A percentile compares a stretch with the other conserved stretches of the same genome.
Conservation (phyloP, 2,888 invertebrate genomes). For the Noctuana brunneofusca region DNA sequence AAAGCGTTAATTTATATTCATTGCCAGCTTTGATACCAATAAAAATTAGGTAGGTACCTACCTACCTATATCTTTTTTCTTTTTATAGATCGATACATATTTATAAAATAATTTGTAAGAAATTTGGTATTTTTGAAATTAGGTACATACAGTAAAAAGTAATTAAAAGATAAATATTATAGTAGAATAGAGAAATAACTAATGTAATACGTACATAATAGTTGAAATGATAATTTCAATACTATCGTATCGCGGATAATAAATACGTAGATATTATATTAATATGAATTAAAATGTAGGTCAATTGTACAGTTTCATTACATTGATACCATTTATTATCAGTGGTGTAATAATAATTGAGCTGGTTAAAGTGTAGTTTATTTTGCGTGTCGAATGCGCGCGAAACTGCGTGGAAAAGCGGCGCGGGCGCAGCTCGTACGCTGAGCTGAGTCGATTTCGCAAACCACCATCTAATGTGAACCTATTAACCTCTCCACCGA, state of each 20-base stretch:
- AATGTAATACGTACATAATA: background rate
- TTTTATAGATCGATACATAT: too few species aligned
- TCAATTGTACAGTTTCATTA: slow-evolving; percentile 28
- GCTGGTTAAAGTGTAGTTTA: slow-evolving; percentile 25
- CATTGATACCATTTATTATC: slow-evolving; percentile 33
- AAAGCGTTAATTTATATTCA: too few species aligned
- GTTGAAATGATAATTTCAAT: slow-evolving; percentile 7
- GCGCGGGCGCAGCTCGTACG: slow-evolving; percentile 65
- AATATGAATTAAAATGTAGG: slow-evolving; percentile 26
- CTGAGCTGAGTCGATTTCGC: slow-evolving; percentile 73
- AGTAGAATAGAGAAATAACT: background rate
- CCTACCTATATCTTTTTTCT: too few species aligned
- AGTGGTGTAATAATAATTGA: slow-evolving; percentile 27
- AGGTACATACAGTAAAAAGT: too few species aligned
- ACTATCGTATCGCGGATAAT: slow-evolving; percentile 8
- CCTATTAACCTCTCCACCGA: slow-evolving; percentile 81
- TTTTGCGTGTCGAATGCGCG: slow-evolving; percentile 62
- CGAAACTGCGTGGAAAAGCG: slow-evolving; percentile 73
- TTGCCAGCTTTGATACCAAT: background rate
- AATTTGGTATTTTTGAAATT: too few species aligned
- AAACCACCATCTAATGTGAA: slow-evolving; percentile 82
- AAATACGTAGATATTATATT: background rate
- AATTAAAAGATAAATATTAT: background rate
- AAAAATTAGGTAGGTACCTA: too few species aligned
- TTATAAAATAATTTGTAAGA: too few species aligned